Evolutionary conservation across 2,888 invertebrate species (phyloP).

Genomic region (Hofmannophila pseudospretella): DNA sequence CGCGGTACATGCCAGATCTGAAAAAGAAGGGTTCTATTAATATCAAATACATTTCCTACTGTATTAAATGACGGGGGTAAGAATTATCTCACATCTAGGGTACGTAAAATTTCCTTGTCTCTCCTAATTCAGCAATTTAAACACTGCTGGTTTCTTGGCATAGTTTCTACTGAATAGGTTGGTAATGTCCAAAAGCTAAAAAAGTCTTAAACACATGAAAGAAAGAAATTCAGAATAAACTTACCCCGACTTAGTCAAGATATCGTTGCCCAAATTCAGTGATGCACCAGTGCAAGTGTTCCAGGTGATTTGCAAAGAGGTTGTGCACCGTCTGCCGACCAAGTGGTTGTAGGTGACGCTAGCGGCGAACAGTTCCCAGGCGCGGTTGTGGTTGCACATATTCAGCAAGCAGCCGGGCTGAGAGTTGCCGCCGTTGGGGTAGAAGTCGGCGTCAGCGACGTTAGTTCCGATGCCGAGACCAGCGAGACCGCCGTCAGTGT

Average conservation of each 20-base stretch:
- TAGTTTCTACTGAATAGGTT: no score
- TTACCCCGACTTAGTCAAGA: conserved; percentile 29
- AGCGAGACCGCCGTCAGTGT: conserved; percentile 44
- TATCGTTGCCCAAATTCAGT: conserved; percentile 33
- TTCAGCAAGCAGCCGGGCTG: conserved; percentile 29
- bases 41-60: background rate
- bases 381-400: conserved; percentile 35
- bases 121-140: no score
- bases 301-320: conserved; percentile 19
- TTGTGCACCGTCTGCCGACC: conserved; percentile 25
- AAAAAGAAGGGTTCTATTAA: conserved; percentile 15
- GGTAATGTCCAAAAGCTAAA: no score
- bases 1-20: conserved; percentile 39
- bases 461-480: conserved; percentile 56
- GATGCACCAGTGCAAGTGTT: conserved; percentile 27
- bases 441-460: conserved; percentile 71
- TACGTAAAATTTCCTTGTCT: no score
- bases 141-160: no score
- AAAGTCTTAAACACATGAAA: no score
- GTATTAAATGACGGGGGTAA: no score
- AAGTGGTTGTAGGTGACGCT: conserved; percentile 30
- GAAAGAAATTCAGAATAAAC: no score
- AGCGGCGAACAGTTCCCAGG: conserved; percentile 36
- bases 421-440: conserved; percentile 63
- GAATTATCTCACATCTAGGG: no score